Evolutionary conservation across 1,140 invertebrate species (phyloP), one percentile per base, ranked within the genome.

Genomic region (Babylonia areolata): DNA sequence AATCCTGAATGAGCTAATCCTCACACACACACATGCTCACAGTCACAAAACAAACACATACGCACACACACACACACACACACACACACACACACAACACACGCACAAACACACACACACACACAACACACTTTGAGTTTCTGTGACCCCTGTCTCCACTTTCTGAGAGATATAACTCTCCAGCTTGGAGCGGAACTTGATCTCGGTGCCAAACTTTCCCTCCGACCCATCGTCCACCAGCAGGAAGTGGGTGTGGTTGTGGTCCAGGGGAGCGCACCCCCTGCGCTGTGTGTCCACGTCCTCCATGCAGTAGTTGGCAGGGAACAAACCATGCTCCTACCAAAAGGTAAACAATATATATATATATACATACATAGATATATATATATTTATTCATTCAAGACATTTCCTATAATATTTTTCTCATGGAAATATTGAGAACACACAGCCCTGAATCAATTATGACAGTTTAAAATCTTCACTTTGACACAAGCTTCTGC

Each of bases 211-310:
- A 88, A 92, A 95, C 40, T 88, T 90, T 31, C 90, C 86, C 20
- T 93, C 90, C 5, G 90, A 91, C 0, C 95, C 94, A 90, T 95
- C 91, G 87, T 95, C 95, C 1, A 95, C 92, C 31, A 95, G 87
- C 17, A 95, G 89, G 87, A 95, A 95, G 89, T 95, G 95, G 1
- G 94, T 94, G 88, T 95, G 94, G 87, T 95, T 94, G 28, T 92
- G 93, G 89, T 95, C 94, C 11, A 95, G 87, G 20, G 92, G 90
- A 0, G 92, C 87, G 91, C 87, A 23, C 35, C n/a, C 20, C 75
- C 71, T 84, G 23, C 58, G 87, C 51, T 51, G 86, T 15, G 75
- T 69, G 58, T 64, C 28, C 31, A 91, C 81, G 73, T 89, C 87
- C 80, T 91, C 79, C 54, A 90, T 88, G 75, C 87, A 86, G 85